phyloP scores from a whole-genome alignment of 2,113 vertebrate genomes.

The Ailuropoda melanoleuca region DNA sequence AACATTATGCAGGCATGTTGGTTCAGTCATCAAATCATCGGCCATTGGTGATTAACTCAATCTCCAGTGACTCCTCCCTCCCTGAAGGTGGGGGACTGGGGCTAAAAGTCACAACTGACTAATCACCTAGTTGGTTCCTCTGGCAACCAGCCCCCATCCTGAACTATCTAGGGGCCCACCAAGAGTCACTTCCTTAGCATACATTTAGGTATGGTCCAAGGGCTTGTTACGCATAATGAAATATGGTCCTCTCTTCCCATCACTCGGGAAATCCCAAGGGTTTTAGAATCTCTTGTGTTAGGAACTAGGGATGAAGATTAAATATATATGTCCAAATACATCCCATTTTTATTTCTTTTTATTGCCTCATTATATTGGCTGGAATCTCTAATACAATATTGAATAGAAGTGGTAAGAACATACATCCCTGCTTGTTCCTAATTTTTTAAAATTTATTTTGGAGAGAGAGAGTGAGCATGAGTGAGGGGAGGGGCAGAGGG shows the following conservation, averaged over 20 bases:
- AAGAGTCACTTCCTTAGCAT: neutral
- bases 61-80: neutral
- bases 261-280: neutral
- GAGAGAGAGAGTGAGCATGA: neutral
- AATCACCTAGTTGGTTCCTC: neutral
- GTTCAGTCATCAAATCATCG: neutral
- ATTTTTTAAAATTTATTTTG: neutral
- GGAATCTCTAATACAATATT: neutral
- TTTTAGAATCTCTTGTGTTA: neutral
- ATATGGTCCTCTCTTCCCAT: neutral
- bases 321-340: neutral
- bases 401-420: neutral
- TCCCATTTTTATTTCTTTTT: neutral
- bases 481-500: neutral
- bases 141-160: neutral
- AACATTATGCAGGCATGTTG: neutral
- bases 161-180: neutral
- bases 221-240: neutral
- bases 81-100: neutral
- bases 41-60: neutral
- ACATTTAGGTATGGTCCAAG: neutral
- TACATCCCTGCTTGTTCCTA: neutral
- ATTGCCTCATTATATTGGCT: neutral
- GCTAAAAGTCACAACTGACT: neutral
- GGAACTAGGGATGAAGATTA: neutral